Evolutionary conservation across 2,888 invertebrate genomes (phyloP), one percentile per base, ranked within the genome.

Genomic region (Leucophenga montana): DNA sequence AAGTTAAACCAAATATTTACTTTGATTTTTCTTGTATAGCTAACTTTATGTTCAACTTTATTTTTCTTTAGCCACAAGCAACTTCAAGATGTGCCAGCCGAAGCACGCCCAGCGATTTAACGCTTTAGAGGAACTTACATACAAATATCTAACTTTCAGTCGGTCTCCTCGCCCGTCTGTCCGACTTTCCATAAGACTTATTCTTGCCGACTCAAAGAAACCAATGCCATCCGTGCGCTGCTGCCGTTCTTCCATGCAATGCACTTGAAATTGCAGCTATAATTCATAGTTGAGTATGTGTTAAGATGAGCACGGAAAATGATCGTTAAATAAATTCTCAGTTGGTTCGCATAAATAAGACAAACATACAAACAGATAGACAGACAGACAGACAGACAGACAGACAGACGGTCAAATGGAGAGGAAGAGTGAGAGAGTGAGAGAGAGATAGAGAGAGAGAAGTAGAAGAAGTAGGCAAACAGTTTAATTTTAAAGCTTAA

Each of bases 231-330:
- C 22, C 22, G 4, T 57, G 31, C 2, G 22, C 22, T 57, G 31
- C 46, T n/a, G n/a, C 50, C 53, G 22, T 18, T 39, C 27, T 44
- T 22, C 46, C 31, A 57, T 46, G 67, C 39, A 31, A 68, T 72
- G 72, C 72, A 72, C 71, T 73, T 72, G 68, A 62, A 74, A 78
- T 74, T 77, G 73, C 66, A 53, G 67, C 56, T 18, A 74, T 78
- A 79, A 79, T 68, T 79, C 76, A 80, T 75, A 68, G 70, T 66
- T 73, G 77, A 79, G 74, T 75, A 82, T 76, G 82, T 82, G 82
- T 71, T 78, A 78, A 79, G 77, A 75, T 77, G 75, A 71, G 74
- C 74, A 74, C 73, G 75, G 71, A 72, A 75, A 75, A 73, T 66
- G 72, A 73, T 62, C 73, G 67, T 61, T 72, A 76, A 73, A 76